A percentile compares a stretch with the other conserved stretches of the same genome.
These are phyloP conservation scores for Siphonodentalium dalli DNA, from an alignment of 2,888 invertebrate genomes.

Conservation along the genomic window DNA sequence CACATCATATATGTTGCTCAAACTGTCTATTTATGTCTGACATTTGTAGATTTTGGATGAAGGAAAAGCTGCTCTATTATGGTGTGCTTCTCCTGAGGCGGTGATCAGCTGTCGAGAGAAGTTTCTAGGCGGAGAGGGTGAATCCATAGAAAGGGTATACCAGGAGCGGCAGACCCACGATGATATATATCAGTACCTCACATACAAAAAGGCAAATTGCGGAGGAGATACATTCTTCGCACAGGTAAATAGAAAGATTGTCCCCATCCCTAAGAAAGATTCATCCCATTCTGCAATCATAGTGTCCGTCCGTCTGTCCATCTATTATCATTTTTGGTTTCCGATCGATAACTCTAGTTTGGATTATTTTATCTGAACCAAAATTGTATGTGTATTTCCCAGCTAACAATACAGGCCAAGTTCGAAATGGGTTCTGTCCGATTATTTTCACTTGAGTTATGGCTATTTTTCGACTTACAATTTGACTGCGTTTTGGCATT, in stretches of 20 bases:
- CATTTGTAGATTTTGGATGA: slow-evolving; percentile 26
- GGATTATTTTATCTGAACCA: no score
- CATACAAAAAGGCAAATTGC: slow-evolving; percentile 23
- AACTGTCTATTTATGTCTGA: background rate
- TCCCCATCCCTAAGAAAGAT: no score
- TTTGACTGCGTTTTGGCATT: no score
- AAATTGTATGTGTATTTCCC: no score
- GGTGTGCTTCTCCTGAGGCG: slow-evolving; percentile 57
- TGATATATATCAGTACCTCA: slow-evolving; percentile 44
- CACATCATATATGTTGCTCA: background rate
- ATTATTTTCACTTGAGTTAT: no score
- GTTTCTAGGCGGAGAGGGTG: slow-evolving; percentile 26
- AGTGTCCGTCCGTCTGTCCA: no score
- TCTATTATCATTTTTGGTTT: no score
- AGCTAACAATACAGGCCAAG: no score
- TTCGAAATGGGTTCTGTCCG: no score
- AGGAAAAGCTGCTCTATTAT: slow-evolving; percentile 43
- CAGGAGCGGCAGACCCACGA: slow-evolving; percentile 50
- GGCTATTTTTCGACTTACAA: no score
- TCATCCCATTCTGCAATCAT: no score
- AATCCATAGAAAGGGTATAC: slow-evolving; percentile 34
- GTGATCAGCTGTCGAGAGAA: slow-evolving; percentile 38
- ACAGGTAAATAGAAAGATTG: slow-evolving; percentile 28
- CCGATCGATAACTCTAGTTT: no score
- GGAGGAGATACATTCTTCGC: slow-evolving; percentile 21